phyloP scores from a whole-genome alignment of 2,888 invertebrate species.

The Troides aeacus region DNA sequence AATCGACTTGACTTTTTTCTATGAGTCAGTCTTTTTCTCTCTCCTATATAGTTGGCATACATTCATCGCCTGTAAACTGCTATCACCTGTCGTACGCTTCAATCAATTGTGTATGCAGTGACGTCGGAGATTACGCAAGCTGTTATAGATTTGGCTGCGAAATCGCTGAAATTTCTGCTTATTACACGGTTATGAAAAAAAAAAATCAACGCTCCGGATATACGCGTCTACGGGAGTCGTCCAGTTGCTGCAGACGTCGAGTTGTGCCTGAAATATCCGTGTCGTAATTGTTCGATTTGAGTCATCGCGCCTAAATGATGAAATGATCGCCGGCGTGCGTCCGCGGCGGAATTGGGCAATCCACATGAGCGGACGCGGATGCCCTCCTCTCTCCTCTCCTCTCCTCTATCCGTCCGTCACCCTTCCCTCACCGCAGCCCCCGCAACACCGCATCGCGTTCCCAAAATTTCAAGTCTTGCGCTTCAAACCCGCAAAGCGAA shows the following conservation, averaged over 20 bases:
- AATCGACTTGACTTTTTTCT: constrained; percentile 82
- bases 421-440: constrained; percentile 20
- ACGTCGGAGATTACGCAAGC: constrained; percentile 76
- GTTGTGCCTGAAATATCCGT: constrained; percentile 48
- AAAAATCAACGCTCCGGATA: constrained; percentile 9
- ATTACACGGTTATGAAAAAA: constrained; percentile 46
- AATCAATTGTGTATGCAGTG: constrained; percentile 66
- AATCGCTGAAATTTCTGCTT: constrained; percentile 76
- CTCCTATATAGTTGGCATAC: constrained; percentile 84
- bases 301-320: constrained; percentile 64
- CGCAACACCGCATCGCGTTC: constrained; percentile 35
- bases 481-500: constrained; percentile 45
- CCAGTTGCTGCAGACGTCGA: constrained; percentile 4
- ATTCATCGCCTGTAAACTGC: constrained; percentile 43
- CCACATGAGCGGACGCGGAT: constrained; percentile 58
- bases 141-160: constrained; percentile 71
- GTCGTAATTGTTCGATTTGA: constrained; percentile 60
- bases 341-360: constrained; percentile 71
- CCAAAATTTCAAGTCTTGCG: constrained; percentile 58
- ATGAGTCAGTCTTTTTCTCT: constrained; percentile 89
- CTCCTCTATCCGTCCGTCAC: constrained; percentile 16
- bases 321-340: constrained; percentile 57
- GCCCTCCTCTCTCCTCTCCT: constrained; percentile 22
- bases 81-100: constrained; percentile 30
- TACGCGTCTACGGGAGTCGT: constrained; percentile 12